phyloP scores from a whole-genome alignment of 35 echinoderm and acorn worm species.

The Patiria miniata region DNA sequence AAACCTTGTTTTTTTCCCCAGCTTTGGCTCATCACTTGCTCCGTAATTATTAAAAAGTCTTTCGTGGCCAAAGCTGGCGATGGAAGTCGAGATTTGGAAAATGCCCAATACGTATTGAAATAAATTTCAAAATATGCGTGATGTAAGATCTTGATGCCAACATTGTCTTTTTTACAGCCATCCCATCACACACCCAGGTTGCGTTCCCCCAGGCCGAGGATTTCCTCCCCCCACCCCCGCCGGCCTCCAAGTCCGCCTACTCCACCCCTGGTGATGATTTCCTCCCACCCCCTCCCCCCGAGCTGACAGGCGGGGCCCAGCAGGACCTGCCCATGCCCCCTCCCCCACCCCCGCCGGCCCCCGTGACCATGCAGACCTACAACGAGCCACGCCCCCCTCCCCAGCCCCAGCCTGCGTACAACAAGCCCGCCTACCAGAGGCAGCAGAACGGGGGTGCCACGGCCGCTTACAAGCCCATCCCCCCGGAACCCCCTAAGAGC shows the following conservation, averaged over 20 bases:
- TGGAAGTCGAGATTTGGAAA: no score
- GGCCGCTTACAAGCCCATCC: neutral
- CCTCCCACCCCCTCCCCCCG: slow-evolving; percentile 71
- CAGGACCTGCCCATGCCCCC: slow-evolving; percentile 46
- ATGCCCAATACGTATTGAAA: no score
- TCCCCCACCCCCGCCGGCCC: slow-evolving; percentile 60
- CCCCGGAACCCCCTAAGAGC: slow-evolving; percentile 40
- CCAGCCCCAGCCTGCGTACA: slow-evolving; percentile 50
- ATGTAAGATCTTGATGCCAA: no score
- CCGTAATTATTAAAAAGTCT: no score
- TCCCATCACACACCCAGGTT: neutral
- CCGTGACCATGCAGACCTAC: slow-evolving; percentile 71
- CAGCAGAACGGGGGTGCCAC: slow-evolving; percentile 29
- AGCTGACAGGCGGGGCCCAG: slow-evolving; percentile 51
- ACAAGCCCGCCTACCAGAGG: neutral
- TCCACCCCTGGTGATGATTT: slow-evolving; percentile 40
- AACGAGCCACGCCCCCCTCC: slow-evolving; percentile 78
- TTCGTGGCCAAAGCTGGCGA: no score
- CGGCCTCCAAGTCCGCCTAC: slow-evolving; percentile 29
- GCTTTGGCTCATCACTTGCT: no score
- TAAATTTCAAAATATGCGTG: no score
- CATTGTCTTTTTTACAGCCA: neutral
- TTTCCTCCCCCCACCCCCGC: slow-evolving; percentile 69
- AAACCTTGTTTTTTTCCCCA: no score
- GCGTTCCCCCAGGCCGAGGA: slow-evolving; percentile 17